These are phyloP conservation scores for Cichladusa arquata DNA, from an alignment of 2,113 vertebrate genomes.

Conservation along the genomic window DNA sequence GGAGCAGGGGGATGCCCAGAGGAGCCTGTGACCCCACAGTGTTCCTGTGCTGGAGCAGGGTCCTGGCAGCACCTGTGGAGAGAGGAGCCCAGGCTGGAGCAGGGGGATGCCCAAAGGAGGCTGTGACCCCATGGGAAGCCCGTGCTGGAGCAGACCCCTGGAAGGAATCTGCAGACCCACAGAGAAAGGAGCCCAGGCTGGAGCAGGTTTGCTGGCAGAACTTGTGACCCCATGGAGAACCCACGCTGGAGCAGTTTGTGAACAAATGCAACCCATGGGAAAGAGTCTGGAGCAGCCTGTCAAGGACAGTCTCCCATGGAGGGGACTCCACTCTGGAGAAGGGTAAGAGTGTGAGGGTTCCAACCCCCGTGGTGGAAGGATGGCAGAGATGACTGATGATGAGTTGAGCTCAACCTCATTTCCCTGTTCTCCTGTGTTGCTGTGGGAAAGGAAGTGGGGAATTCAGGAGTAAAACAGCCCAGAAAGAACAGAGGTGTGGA, in stretches of 20 bases:
- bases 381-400: not conserved
- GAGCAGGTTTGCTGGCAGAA: accelerated
- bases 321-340: not conserved
- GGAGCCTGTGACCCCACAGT: not conserved
- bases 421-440: not conserved
- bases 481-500: accelerated
- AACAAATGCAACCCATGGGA: not conserved
- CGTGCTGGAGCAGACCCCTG: not conserved
- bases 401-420: accelerated
- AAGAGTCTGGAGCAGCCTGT: not conserved
- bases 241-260: not conserved
- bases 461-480: accelerated
- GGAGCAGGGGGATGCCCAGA: not conserved
- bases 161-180: too few relatives aligned
- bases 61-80: too few relatives aligned
- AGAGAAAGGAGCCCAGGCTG: not conserved
- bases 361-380: accelerated
- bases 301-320: too few relatives aligned
- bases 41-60: not conserved
- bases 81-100: not conserved
- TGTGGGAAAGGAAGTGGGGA: not conserved
- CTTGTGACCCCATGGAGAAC: accelerated
- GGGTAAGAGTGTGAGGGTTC: not conserved
- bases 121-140: not conserved
- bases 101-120: not conserved